Percentiles rank a stretch among this genome's conserved stretches.
phyloP scores from a whole-genome alignment of 2,113 vertebrate species.

The Paedocypris sp. region DNA sequence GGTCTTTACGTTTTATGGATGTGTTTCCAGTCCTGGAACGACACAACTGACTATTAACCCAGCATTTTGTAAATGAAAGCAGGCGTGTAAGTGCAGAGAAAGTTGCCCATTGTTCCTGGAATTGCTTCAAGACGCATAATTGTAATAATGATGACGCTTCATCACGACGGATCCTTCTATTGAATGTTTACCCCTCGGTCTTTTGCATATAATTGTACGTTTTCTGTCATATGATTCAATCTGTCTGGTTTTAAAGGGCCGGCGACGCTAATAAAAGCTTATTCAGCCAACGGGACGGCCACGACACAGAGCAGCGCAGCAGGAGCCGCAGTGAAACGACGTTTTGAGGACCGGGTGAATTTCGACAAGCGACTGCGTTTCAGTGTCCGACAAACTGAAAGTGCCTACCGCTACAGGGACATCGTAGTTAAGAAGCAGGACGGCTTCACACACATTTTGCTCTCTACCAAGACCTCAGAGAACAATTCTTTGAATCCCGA shows the following conservation, averaged over 20 bases:
- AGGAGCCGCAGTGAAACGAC: slow-evolving; percentile 71
- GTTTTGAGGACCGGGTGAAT: slow-evolving; percentile 76
- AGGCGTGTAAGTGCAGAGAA: background rate
- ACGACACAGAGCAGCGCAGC: slow-evolving; percentile 64
- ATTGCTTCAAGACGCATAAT: background rate
- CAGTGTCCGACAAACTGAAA: slow-evolving; percentile 92
- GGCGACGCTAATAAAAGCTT: slow-evolving; percentile 69
- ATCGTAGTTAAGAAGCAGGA: slow-evolving; percentile 96
- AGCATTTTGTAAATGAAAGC: background rate
- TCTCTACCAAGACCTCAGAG: slow-evolving; percentile 91
- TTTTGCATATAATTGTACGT: background rate
- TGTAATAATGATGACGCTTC: background rate
- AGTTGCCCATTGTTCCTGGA: background rate
- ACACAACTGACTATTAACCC: background rate
- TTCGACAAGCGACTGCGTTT: slow-evolving; percentile 90
- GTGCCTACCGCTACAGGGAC: slow-evolving; percentile 91
- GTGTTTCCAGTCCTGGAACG: background rate
- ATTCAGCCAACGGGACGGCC: slow-evolving; percentile 69
- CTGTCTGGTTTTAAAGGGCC: slow-evolving; percentile 56
- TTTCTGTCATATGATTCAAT: background rate
- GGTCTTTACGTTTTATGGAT: background rate
- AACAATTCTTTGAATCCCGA: slow-evolving; percentile 95
- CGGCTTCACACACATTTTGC: slow-evolving; percentile 92
- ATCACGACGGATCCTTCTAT: no score
- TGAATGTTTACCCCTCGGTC: background rate